Percentiles rank a stretch among this genome's conserved stretches.
phyloP scores from a whole-genome alignment of 1,140 invertebrate genomes.

The Planococcus citri region DNA sequence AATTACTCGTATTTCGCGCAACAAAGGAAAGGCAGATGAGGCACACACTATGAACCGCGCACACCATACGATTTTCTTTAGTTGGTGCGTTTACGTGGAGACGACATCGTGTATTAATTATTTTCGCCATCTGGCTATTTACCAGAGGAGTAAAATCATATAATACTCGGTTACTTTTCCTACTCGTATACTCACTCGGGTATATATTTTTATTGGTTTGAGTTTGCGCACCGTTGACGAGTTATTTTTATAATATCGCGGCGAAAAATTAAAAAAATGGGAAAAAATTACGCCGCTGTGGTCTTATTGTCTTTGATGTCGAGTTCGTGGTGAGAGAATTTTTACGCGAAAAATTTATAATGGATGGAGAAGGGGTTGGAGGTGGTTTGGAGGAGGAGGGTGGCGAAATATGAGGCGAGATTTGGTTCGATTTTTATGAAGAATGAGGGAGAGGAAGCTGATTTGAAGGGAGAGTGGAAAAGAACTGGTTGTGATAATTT shows the following conservation, averaged over 20 bases:
- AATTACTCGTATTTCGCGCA: too few species aligned
- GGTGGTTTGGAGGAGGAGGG: too few species aligned
- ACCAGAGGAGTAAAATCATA: background rate
- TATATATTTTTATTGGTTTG: slow-evolving; percentile 10
- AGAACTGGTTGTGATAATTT: too few species aligned
- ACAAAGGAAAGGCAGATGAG: background rate
- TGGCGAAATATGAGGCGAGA: too few species aligned
- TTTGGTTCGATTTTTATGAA: too few species aligned
- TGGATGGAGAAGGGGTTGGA: too few species aligned
- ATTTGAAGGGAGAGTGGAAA: too few species aligned
- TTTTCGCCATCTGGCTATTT: background rate
- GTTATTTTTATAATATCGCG: background rate
- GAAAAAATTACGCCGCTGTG: background rate
- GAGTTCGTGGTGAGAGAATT: too few species aligned
- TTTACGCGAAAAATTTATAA: too few species aligned
- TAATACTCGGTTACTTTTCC: background rate
- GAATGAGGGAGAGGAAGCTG: too few species aligned
- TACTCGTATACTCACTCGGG: too few species aligned
- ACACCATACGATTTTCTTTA: background rate
- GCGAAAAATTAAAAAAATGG: background rate
- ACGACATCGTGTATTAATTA: background rate
- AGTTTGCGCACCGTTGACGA: slow-evolving; percentile 1
- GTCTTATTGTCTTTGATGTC: too few species aligned
- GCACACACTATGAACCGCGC: background rate
- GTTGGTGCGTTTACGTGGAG: background rate